Base-by-base conservation (phyloP, 2,888 invertebrate species). In the Drosophila mercatorum region DNA sequence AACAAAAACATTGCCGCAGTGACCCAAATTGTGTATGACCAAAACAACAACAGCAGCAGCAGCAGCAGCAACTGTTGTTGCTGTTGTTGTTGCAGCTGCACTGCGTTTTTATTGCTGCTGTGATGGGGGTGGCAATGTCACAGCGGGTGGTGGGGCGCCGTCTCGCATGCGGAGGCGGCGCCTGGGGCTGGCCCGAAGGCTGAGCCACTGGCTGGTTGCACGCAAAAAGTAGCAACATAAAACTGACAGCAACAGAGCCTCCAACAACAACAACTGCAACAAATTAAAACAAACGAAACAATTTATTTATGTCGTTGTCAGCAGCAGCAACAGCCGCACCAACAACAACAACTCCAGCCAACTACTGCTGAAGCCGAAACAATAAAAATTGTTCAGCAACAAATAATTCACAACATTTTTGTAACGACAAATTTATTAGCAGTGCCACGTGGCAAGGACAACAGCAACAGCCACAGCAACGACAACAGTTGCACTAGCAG, bases 1-100 rank as follows among this genome's bases (percentile, higher is more conserved):
- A 72, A 80, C 85, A 76, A 76, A 77, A 89, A 89, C 82, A 89
- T 82, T 89, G 83, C 86, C 86, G 86, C 86, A 86, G 86, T 89
- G 89, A 86, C 86, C 86, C 76, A 87, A 81, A 89, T 89, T 78
- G 68, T 69, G 68, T 71, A 68, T 65, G 68, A 65, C 69, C 81
- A 78, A 68, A 84, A 78, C 71, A 85, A 75, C 76, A 68, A 14
- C 63, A 68, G 10, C 51, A 60, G 26, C 36, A 56, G 17, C 64
- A 66, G 52, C 75, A 70, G 41, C 68, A 55, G 17, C 44, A 57
- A n/a, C 31, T 53, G 53, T 72, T 53, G 71, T 68, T 72, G 77
- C 44, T 60, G 28, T 41, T 53, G 53, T 72, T 53, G 71, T 68
- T 72, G 77, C 74, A 59, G 73, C 85, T 66, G 68, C 72, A 44